These are phyloP conservation scores for Chanos chanos DNA, from an alignment of 2,797 vertebrate species.

Conservation along the genomic window DNA sequence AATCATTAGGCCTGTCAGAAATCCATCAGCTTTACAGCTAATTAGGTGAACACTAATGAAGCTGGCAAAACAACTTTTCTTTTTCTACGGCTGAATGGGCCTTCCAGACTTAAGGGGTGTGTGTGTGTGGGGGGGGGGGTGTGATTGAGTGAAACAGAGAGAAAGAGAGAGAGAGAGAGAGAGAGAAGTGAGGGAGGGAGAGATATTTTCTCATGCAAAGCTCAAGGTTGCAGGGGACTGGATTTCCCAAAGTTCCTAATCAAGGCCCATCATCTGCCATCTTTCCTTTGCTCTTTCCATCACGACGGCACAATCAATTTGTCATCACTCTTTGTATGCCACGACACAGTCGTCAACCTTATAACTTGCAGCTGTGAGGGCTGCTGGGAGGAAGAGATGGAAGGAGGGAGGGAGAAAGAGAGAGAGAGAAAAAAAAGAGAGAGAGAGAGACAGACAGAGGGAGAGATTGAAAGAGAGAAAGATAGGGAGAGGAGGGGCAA, in stretches of 20 bases:
- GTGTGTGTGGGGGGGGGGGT: slow-evolving; percentile 19
- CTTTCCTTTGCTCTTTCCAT: slow-evolving; percentile 81
- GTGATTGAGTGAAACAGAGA: slow-evolving; percentile 6
- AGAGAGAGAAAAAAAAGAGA: slow-evolving; percentile 21
- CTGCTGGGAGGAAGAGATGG: slow-evolving; percentile 50
- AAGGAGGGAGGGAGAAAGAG: slow-evolving; percentile 22
- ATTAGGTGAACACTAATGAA: slow-evolving; percentile 99
- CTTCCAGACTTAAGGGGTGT: slow-evolving; percentile 75
- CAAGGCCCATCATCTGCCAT: slow-evolving; percentile 82
- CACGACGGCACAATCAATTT: slow-evolving; percentile 88
- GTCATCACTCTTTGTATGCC: slow-evolving; percentile 85
- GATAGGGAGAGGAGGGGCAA: slow-evolving; percentile 25
- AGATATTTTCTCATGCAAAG: slow-evolving; percentile 67
- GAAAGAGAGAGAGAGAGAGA: slow-evolving; percentile 41
- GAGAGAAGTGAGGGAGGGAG: slow-evolving; percentile 52
- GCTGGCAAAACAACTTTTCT: slow-evolving; percentile 99
- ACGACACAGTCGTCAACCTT: slow-evolving; percentile 83
- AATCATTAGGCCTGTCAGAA: slow-evolving; percentile 99
- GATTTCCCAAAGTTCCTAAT: slow-evolving; percentile 83
- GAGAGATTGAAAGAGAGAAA: slow-evolving; percentile 10
- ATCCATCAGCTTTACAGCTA: slow-evolving; percentile 99
- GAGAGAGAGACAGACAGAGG: not conserved
- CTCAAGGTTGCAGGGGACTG: slow-evolving; percentile 82
- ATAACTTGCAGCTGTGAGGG: slow-evolving; percentile 82
- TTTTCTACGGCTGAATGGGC: slow-evolving; percentile 91